Evolutionary conservation across 2,113 vertebrate genomes (phyloP), one percentile per base, ranked within the genome.

Genomic region (Otolemur garnettii): DNA sequence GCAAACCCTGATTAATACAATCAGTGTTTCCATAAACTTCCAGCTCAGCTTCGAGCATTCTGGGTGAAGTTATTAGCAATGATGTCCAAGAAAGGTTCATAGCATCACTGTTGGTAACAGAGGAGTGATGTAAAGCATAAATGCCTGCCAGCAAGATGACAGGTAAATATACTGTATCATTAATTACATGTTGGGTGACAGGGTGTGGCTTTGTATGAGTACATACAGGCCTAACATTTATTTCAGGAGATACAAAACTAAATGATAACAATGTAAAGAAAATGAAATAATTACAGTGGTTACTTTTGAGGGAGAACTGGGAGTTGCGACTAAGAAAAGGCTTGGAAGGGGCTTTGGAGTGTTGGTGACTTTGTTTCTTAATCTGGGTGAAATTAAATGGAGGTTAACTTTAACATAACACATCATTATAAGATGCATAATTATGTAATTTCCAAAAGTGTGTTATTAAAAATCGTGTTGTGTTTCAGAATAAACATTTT

Each of bases 281-380:
- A 84, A n/a, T 59, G 55, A 60, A 87, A 94, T 79, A 94, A 79
- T 91, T 84, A 74, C 17, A 15, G 24, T 68, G 57, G 4, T 66
- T 66, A 92, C 13, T 68, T 74, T 89, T 55, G 85, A 45, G 68
- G 55, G 21, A 55, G 33, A 85, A 84, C 66, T 28, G 13, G 33
- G 22, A 12, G 8, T 38, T 74, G 6, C 50, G 35, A 85, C 38
- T 80, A 66, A n/a, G 22, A 92, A 66, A 66, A 42, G 30, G 35
- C 4, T 85, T 80, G 24, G 45, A 59, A 24, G 35, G 42, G 35
- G 75, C 7, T 33, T 59, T 35, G 33, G 19, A 28, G 4, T 18
- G 1, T 11, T 53, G 21, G 19, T 19, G 66, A n/a, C 24, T 59
- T 82, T 84, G 4, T 60, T 89, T 69, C n/a, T 91, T 60, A 64